phyloP scores from a whole-genome alignment of 2,888 invertebrate species.

The Limenitis camilla region DNA sequence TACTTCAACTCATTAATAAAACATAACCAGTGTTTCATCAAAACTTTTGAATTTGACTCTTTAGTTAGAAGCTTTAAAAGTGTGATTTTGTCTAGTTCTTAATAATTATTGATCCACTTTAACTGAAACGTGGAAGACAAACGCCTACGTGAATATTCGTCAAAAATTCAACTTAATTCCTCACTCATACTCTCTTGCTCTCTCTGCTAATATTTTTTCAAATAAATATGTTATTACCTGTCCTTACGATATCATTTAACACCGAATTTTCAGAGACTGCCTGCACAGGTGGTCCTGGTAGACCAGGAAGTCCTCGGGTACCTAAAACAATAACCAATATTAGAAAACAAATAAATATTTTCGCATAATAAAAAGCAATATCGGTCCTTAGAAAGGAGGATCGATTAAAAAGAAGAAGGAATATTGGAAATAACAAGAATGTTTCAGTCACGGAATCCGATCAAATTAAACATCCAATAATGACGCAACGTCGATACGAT shows the following conservation, averaged over 20 bases:
- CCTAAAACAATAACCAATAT: slow-evolving; percentile 33
- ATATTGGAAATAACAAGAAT: slow-evolving; percentile 1
- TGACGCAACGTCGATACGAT: background rate
- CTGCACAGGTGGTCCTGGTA: slow-evolving; percentile 43
- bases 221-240: slow-evolving; percentile 6
- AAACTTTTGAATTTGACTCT: background rate
- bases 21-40: slow-evolving; percentile 1
- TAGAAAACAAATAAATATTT: slow-evolving; percentile 2
- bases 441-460: background rate
- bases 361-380: background rate
- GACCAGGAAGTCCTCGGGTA: slow-evolving; percentile 53
- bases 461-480: slow-evolving; percentile 4
- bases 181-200: background rate
- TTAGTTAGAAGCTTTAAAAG: slow-evolving; percentile 1
- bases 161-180: too few relatives aligned
- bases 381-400: slow-evolving; percentile 2
- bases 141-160: too few relatives aligned
- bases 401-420: slow-evolving; percentile 4
- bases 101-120: too few relatives aligned
- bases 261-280: slow-evolving; percentile 47
- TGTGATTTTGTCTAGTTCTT: background rate
- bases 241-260: slow-evolving; percentile 34
- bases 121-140: too few relatives aligned
- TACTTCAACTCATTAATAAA: slow-evolving; percentile 8
- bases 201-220: background rate